Conservation (phyloP, 1,140 invertebrate species). For the Drosophila willistoni region DNA sequence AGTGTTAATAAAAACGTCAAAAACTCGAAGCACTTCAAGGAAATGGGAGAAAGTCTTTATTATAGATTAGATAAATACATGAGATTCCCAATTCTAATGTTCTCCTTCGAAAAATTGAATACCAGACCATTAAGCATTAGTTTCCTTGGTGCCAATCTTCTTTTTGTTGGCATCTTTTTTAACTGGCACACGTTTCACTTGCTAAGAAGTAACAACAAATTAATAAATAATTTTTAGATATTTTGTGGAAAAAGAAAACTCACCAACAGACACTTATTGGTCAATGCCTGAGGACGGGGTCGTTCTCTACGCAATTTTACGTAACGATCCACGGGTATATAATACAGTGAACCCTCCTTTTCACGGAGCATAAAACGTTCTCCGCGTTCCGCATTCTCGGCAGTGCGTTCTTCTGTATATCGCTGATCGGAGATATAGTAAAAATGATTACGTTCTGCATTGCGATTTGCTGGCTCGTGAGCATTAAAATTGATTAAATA, state of each 20-base stretch:
- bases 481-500: constrained; percentile 45
- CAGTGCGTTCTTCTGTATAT: constrained; percentile 46
- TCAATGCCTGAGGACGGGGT: constrained; percentile 15
- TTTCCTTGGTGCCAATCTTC: background rate
- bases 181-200: background rate
- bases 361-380: constrained; percentile 31
- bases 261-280: constrained; percentile 46
- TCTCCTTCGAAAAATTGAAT: too few species aligned
- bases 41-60: too few species aligned
- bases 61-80: too few species aligned
- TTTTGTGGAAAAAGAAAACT: background rate
- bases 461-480: background rate
- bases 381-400: constrained; percentile 30
- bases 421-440: constrained; percentile 48
- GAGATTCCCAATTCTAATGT: too few species aligned
- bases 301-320: constrained; percentile 48
- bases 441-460: background rate
- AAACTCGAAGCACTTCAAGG: too few species aligned
- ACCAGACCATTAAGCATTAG: background rate
- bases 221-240: too few species aligned
- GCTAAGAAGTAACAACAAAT: background rate
- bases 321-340: constrained; percentile 26
- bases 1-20: too few species aligned
- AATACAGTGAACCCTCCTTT: constrained; percentile 4
- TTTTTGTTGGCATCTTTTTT: background rate